Evolutionary conservation across 2,797 vertebrate species (phyloP).

Genomic region (Gouania willdenowi): DNA sequence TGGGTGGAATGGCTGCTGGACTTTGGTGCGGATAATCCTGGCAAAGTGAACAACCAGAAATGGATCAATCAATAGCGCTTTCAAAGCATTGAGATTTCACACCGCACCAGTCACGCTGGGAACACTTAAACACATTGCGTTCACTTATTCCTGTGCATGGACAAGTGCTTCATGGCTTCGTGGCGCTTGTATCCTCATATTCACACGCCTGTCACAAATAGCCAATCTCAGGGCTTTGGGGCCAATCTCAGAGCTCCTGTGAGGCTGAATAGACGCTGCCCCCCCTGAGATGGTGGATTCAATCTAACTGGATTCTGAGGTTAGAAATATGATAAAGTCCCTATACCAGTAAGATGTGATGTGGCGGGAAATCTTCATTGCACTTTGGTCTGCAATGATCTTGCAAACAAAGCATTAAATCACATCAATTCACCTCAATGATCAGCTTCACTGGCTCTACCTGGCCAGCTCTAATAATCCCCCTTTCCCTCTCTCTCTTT

Average conservation of each 20-base stretch:
- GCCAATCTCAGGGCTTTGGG: slow-evolving; percentile 74
- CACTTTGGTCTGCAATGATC: slow-evolving; percentile 82
- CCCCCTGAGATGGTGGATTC: slow-evolving; percentile 73
- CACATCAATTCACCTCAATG: slow-evolving; percentile 89
- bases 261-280: slow-evolving; percentile 62
- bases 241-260: slow-evolving; percentile 62
- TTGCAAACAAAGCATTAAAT: slow-evolving; percentile 86
- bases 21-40: slow-evolving; percentile 99
- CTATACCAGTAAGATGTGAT: slow-evolving; percentile 77
- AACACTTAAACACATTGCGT: slow-evolving; percentile 48
- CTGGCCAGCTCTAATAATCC: slow-evolving; percentile 74
- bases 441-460: slow-evolving; percentile 79
- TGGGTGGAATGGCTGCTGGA: slow-evolving; percentile 98
- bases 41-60: slow-evolving; percentile 61
- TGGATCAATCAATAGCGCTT: slow-evolving; percentile 62
- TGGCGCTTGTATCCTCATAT: slow-evolving; percentile 47
- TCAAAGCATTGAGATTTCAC: slow-evolving; percentile 57
- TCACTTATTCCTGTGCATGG: slow-evolving; percentile 58
- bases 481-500: slow-evolving; percentile 34
- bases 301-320: slow-evolving; percentile 76
- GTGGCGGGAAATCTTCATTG: slow-evolving; percentile 74
- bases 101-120: slow-evolving; percentile 20
- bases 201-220: slow-evolving; percentile 66
- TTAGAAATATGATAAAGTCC: slow-evolving; percentile 82
- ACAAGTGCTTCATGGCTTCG: slow-evolving; percentile 51